Conservation (phyloP, 2,888 invertebrate genomes). For the Phyllotreta striolata region DNA sequence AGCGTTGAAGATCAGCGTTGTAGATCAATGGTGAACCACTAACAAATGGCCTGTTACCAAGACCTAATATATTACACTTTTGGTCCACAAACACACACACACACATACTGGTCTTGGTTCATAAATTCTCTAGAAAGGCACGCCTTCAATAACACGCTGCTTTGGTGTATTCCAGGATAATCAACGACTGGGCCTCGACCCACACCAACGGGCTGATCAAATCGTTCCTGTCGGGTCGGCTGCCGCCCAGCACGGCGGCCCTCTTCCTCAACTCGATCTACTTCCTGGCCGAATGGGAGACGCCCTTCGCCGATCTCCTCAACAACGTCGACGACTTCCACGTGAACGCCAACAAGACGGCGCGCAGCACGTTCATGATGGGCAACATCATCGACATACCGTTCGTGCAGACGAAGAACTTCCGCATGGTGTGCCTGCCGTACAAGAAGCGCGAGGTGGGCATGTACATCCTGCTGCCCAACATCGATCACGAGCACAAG, state of each 20-base stretch:
- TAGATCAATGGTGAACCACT: no score
- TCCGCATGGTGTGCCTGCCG: constrained; percentile 59
- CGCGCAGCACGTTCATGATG: constrained; percentile 53
- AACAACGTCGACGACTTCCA: constrained; percentile 55
- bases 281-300: constrained; percentile 62
- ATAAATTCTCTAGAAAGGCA: no score
- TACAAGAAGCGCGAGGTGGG: constrained; percentile 59
- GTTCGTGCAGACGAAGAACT: constrained; percentile 56
- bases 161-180: constrained; percentile 36
- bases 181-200: constrained; percentile 56
- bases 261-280: constrained; percentile 61
- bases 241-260: constrained; percentile 53
- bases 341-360: constrained; percentile 41
- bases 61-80: no score
- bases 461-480: constrained; percentile 63
- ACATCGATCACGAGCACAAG: constrained; percentile 46
- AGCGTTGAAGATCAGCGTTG: no score
- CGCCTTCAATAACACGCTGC: no score
- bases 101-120: no score
- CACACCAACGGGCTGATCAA: constrained; percentile 59
- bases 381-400: constrained; percentile 53
- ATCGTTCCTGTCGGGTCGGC: constrained; percentile 53
- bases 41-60: no score
- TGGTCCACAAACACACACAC: no score
- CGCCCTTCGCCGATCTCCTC: constrained; percentile 57